Percentiles rank a stretch among this genome's conserved stretches.
These are phyloP conservation scores for Pogona vitticeps DNA, from an alignment of 2,113 vertebrate genomes.

Conservation along the genomic window DNA sequence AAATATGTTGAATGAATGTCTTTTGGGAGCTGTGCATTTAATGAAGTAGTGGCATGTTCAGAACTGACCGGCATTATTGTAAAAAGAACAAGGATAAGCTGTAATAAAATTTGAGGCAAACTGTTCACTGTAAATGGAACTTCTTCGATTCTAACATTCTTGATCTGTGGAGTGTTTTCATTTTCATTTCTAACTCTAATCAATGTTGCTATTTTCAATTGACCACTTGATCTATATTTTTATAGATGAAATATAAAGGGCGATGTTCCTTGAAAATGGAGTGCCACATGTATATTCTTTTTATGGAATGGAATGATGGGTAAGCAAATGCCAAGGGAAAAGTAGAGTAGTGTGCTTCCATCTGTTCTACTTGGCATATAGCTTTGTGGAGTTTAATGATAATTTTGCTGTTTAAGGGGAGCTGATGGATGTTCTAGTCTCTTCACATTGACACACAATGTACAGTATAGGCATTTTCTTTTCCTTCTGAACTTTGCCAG, in stretches of 20 bases:
- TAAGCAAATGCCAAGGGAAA: conserved; percentile 42
- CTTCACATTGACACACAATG: conserved; percentile 53
- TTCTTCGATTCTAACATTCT: conserved; percentile 23
- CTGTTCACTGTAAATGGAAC: background rate
- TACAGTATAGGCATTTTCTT: conserved; percentile 56
- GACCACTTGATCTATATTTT: conserved; percentile 28
- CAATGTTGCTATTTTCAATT: conserved; percentile 13
- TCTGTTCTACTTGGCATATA: conserved; percentile 41
- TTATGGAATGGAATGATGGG: conserved; percentile 44
- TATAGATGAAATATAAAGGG: conserved; percentile 23
- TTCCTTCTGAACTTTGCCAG: conserved; percentile 65
- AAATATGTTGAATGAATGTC: background rate
- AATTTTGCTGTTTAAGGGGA: conserved; percentile 57
- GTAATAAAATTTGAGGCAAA: background rate
- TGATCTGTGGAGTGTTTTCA: background rate
- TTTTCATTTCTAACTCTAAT: conserved; percentile 25
- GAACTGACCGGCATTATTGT: background rate
- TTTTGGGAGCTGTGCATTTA: background rate
- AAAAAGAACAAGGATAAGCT: conserved; percentile 30
- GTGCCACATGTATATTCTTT: conserved; percentile 28
- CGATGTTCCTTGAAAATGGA: conserved; percentile 28
- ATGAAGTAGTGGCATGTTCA: background rate
- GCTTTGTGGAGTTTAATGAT: conserved; percentile 60
- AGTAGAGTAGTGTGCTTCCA: conserved; percentile 46
- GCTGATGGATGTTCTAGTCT: conserved; percentile 63